phyloP scores from a whole-genome alignment of 2,113 vertebrate species.

The Manacus vitellinus region DNA sequence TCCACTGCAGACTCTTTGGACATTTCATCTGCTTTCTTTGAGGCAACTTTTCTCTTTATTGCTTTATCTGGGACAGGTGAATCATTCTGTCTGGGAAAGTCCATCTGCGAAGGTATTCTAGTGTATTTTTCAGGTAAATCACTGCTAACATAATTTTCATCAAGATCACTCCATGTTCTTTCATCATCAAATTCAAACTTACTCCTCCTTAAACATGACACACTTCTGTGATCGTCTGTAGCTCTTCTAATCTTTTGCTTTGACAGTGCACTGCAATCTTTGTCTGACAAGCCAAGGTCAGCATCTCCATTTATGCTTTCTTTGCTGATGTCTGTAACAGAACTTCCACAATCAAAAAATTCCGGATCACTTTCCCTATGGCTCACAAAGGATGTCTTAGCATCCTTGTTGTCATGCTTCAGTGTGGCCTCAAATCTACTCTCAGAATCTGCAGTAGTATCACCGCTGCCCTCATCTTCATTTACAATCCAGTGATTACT shows the following conservation, averaged over 20 bases:
- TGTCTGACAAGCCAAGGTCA: conserved; percentile 64
- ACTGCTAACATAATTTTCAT: conserved; percentile 69
- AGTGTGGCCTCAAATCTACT: conserved; percentile 63
- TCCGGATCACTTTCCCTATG: conserved; percentile 39
- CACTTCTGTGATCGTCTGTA: background rate
- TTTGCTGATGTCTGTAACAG: conserved; percentile 65
- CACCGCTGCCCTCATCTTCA: background rate
- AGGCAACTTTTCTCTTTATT: conserved; percentile 83
- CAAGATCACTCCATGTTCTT: conserved; percentile 90
- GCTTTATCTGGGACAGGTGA: conserved; percentile 56
- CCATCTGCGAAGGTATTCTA: background rate
- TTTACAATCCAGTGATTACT: conserved; percentile 8
- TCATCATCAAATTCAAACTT: conserved; percentile 90
- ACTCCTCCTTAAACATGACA: background rate
- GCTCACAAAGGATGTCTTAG: background rate
- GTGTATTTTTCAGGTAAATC: conserved; percentile 29
- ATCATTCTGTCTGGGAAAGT: conserved; percentile 16
- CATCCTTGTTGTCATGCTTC: background rate
- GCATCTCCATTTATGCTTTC: conserved; percentile 51
- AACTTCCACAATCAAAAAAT: conserved; percentile 53
- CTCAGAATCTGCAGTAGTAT: conserved; percentile 63
- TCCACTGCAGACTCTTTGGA: background rate
- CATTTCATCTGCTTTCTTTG: conserved; percentile 70
- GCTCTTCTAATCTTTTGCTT: conserved; percentile 8
- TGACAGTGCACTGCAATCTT: conserved; percentile 56